Conservation (phyloP, 2,113 vertebrate species). For the Genyomyrus donnyi region DNA sequence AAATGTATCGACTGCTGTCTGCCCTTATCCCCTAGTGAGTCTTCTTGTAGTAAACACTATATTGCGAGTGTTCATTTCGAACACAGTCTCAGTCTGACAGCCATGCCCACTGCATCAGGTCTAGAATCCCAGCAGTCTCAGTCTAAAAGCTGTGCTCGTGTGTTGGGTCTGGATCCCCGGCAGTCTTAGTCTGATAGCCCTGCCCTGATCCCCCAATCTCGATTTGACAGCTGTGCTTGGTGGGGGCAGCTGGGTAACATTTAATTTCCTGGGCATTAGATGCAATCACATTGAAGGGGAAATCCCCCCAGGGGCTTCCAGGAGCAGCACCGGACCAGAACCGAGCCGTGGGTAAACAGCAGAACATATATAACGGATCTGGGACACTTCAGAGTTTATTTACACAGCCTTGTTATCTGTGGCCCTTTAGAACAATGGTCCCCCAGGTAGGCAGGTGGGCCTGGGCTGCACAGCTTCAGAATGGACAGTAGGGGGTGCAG, state of each 20-base stretch:
- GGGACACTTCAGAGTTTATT: not conserved
- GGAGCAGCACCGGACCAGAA: not conserved
- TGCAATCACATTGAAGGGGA: not conserved
- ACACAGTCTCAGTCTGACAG: not conserved
- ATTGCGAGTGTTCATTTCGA: not conserved
- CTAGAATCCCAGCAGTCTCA: not conserved
- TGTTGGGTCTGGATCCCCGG: not conserved
- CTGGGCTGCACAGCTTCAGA: not conserved
- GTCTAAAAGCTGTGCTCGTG: not conserved
- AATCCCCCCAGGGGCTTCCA: not conserved
- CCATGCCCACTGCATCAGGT: not conserved
- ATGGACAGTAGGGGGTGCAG: not conserved
- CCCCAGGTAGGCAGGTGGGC: not conserved
- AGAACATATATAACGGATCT: not conserved
- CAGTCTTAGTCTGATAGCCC: not conserved
- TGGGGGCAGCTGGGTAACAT: not conserved
- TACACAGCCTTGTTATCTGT: not conserved
- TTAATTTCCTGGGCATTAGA: not conserved
- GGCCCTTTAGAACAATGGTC: not conserved
- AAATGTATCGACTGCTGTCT: not conserved
- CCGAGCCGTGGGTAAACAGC: not conserved
- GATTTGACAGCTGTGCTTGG: not conserved
- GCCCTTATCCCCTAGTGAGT: not conserved
- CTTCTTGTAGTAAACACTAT: not conserved
- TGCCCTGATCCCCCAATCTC: not conserved